A percentile compares a stretch with the other conserved stretches of the same genome.
phyloP scores from a whole-genome alignment of 2,113 vertebrate species.

The Epinephelus lanceolatus region DNA sequence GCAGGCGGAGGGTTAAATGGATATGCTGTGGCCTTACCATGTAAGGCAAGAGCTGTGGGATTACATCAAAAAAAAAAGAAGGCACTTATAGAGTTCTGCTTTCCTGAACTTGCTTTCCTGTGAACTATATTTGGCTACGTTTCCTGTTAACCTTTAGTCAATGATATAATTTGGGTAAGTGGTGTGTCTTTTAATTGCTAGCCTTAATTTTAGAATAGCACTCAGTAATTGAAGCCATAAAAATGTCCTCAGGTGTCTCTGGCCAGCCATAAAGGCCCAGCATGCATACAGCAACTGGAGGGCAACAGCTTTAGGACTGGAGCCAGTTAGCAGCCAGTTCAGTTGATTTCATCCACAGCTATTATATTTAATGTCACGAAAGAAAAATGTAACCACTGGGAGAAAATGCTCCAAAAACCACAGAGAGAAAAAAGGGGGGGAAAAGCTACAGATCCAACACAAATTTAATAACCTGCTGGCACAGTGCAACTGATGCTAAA shows the following conservation, averaged over 20 bases:
- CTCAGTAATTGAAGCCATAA: slow-evolving; percentile 74
- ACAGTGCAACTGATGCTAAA: slow-evolving; percentile 36
- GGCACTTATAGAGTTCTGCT: slow-evolving; percentile 39
- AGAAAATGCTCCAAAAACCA: background rate
- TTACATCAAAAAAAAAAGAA: slow-evolving; percentile 5
- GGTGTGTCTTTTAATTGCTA: slow-evolving; percentile 72
- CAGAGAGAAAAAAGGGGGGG: background rate
- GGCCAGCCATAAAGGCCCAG: slow-evolving; percentile 50
- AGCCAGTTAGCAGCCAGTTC: slow-evolving; percentile 1
- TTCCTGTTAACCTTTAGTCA: slow-evolving; percentile 75
- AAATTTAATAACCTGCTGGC: too few species aligned
- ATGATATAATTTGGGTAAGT: slow-evolving; percentile 76
- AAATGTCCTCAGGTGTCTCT: slow-evolving; percentile 61
- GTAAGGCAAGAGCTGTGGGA: slow-evolving; percentile 62
- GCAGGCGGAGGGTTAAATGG: slow-evolving; percentile 65
- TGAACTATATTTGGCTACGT: slow-evolving; percentile 64
- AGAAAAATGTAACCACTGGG: background rate
- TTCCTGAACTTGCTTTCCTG: slow-evolving; percentile 41
- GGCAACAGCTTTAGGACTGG: slow-evolving; percentile 24
- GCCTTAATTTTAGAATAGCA: slow-evolving; percentile 76
- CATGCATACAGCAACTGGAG: slow-evolving; percentile 23
- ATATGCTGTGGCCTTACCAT: slow-evolving; percentile 48
- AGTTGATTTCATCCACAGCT: slow-evolving; percentile 7
- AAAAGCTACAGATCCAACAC: background rate
- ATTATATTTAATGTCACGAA: background rate